These are phyloP conservation scores for Amyelois transitella DNA, from an alignment of 1,140 invertebrate species.

Conservation along the genomic window DNA sequence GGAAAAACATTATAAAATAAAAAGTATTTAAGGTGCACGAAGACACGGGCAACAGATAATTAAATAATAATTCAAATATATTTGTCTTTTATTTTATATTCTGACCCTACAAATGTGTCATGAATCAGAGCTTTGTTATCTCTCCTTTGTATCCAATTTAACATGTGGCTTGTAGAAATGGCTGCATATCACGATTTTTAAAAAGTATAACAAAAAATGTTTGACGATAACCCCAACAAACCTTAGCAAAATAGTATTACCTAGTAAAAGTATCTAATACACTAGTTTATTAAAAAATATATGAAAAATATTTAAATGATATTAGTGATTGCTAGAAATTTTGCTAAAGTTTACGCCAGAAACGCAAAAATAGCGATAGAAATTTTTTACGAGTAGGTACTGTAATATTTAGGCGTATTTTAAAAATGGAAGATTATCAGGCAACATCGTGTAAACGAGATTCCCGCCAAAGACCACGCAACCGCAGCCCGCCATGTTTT, in stretches of 20 bases:
- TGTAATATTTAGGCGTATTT: neutral
- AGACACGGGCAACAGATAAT: no score
- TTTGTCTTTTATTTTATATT: neutral
- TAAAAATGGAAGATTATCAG: neutral
- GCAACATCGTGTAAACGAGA: neutral
- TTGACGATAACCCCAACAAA: no score
- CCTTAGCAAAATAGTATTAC: no score
- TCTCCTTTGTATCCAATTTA: neutral
- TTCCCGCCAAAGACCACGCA: conserved; percentile 7
- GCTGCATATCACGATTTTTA: neutral
- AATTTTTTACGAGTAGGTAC: no score
- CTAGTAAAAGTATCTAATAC: no score
- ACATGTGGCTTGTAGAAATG: neutral
- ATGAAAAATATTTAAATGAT: neutral
- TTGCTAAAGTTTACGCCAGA: no score
- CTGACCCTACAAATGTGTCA: neutral
- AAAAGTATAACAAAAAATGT: neutral
- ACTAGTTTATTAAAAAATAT: neutral
- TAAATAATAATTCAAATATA: no score
- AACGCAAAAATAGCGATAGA: no score
- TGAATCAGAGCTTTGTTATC: neutral
- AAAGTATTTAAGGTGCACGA: no score
- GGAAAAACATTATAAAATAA: no score
- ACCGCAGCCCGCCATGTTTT: conserved; percentile 54
- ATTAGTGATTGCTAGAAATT: neutral